Base-by-base conservation (phyloP, 2,888 invertebrate genomes). In the Platycnemis pennipes region DNA sequence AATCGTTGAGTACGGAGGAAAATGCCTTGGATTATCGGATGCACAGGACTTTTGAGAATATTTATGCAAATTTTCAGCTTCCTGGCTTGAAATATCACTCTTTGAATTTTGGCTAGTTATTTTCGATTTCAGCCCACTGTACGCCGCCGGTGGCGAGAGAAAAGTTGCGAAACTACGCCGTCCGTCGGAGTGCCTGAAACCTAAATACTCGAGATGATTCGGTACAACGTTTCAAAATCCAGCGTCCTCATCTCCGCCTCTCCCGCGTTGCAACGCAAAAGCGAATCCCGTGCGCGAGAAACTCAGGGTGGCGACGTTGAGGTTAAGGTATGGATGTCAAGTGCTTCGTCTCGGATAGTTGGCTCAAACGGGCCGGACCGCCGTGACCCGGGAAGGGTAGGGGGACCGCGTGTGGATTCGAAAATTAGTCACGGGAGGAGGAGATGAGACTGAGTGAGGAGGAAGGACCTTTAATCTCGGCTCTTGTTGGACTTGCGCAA, bases 301-400 rank as follows among this genome's bases (percentile, higher is more conserved):
- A 49, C 19, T 11, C 49, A 49, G 49, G n/a, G 13, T 49, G 49
- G 49, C 49, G 49, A n/a, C n/a, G n/a, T n/a, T n/a, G 77, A 26
- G 77, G 69, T 31, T 77, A 77, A 77, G 69, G 77, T 37, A 77
- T 77, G 77, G 77, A 77, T 77, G 77, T 77, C 77, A 77, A 77
- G 77, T 77, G 7, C 77, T 37, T 77, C 31, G 37, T 16, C 31
- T 77, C 77, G 63, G 26, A n/a, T n/a, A n/a, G 77, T 7, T 22
- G 77, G 37, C 37, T 77, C 31, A 77, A 77, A 77, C 16, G 77
- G 7, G 26, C 63, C 37, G 31, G 49, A 2, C 19, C 77, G 11
- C 11, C 77, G 8, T n/a, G n/a, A 63, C 77, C 37, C 31, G 4
- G 13, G 49, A 3, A 1, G 49, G 11, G 19, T 19, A 77, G 37